Evolutionary conservation across 2,113 vertebrate genomes (phyloP).

Genomic region (Prietella phreatophila): DNA sequence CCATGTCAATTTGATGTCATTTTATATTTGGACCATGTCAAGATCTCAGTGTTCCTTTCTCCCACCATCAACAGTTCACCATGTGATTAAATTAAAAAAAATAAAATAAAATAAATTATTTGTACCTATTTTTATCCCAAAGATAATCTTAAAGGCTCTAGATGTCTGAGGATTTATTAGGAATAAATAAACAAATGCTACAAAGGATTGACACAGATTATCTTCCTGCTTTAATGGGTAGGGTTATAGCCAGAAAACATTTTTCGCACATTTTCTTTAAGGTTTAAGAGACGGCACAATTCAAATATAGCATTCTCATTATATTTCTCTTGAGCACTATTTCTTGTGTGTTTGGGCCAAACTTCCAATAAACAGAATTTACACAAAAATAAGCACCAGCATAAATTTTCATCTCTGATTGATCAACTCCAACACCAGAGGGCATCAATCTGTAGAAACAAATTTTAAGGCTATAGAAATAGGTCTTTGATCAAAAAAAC

Average conservation of each 20-base stretch:
- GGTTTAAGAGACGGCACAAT: not conserved
- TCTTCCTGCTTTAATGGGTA: too few species aligned
- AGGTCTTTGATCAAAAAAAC: too few species aligned
- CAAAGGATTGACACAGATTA: not conserved
- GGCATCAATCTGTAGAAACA: constrained; percentile 34
- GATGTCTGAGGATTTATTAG: too few species aligned
- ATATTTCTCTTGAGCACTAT: not conserved
- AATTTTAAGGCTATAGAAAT: too few species aligned
- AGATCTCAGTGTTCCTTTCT: not conserved
- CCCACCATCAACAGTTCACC: not conserved
- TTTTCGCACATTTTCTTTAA: too few species aligned
- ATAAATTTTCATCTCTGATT: not conserved
- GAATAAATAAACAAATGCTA: too few species aligned
- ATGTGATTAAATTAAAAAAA: not conserved
- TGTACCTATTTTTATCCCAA: too few species aligned
- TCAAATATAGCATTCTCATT: not conserved
- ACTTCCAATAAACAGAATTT: not conserved
- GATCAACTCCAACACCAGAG: constrained; percentile 53
- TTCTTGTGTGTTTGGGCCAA: not conserved
- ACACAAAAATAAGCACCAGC: not conserved
- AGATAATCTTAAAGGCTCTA: too few species aligned
- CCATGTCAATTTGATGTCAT: not conserved
- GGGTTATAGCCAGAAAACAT: too few species aligned
- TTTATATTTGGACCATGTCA: not conserved
- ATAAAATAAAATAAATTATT: too few species aligned